These are phyloP conservation scores for Sebastiscus tertius DNA, from an alignment of 2,797 vertebrate species.

Conservation along the genomic window DNA sequence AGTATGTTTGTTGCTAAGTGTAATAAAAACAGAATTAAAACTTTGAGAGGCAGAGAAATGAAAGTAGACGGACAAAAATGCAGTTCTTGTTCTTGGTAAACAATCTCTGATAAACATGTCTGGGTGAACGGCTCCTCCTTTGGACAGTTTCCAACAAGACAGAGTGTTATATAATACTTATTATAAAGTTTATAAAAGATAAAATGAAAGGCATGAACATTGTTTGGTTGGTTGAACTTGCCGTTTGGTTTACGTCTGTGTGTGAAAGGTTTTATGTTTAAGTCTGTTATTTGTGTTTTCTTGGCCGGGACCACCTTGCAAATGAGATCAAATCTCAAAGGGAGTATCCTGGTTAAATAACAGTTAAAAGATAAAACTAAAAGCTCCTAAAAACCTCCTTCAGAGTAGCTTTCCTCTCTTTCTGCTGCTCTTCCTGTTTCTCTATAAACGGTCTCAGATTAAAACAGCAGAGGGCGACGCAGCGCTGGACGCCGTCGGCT, in stretches of 20 bases:
- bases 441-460: too few species aligned
- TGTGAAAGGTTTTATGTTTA: too few species aligned
- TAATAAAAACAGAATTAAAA: too few species aligned
- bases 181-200: neutral
- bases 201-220: neutral
- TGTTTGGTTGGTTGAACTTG: too few species aligned
- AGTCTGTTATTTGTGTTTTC: too few species aligned
- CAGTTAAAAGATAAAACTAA: too few species aligned
- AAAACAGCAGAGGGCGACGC: slow-evolving; percentile 35
- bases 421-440: neutral
- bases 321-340: too few species aligned
- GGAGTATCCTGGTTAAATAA: too few species aligned
- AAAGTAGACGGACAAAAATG: neutral
- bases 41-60: neutral
- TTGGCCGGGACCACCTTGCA: too few species aligned
- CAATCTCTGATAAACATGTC: neutral
- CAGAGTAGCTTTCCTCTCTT: fast-evolving
- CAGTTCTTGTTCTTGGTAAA: too few species aligned
- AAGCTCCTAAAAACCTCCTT: neutral
- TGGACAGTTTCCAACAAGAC: neutral
- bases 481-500: neutral
- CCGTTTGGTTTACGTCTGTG: too few species aligned
- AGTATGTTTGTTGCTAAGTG: too few species aligned
- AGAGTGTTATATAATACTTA: neutral
- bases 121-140: neutral